phyloP scores from a whole-genome alignment of 2,113 vertebrate species.

The Ondatra zibethicus region DNA sequence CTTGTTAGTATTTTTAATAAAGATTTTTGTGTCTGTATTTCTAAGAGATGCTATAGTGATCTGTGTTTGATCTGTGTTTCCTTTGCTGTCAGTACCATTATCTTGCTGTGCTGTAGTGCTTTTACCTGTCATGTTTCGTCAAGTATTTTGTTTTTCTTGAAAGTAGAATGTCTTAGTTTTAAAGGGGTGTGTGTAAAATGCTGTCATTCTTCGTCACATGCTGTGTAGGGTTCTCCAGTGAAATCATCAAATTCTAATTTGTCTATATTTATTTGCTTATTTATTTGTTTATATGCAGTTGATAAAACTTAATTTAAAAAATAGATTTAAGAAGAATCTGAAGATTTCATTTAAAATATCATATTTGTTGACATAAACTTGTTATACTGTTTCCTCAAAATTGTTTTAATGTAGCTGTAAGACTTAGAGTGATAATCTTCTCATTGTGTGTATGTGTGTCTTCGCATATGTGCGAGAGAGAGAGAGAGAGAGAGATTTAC shows the following conservation, averaged over 20 bases:
- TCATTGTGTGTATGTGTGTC: background rate
- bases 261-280: too few species aligned
- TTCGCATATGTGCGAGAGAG: background rate
- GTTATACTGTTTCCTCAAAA: background rate
- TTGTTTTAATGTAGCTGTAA: background rate
- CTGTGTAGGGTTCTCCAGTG: background rate
- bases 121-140: background rate
- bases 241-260: background rate
- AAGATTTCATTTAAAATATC: background rate
- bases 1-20: constrained; percentile 8
- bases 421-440: background rate
- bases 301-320: background rate
- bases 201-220: background rate
- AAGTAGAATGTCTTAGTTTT: background rate
- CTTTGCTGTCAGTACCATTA: background rate
- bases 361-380: background rate
- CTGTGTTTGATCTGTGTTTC: background rate
- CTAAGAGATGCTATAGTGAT: background rate
- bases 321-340: background rate
- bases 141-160: background rate
- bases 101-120: background rate
- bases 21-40: background rate
- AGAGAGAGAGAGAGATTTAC: background rate
- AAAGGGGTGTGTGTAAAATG: background rate
- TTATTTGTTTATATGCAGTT: background rate